Evolutionary conservation across 2,797 vertebrate genomes (phyloP).

Genomic region (Okamejei kenojei): DNA sequence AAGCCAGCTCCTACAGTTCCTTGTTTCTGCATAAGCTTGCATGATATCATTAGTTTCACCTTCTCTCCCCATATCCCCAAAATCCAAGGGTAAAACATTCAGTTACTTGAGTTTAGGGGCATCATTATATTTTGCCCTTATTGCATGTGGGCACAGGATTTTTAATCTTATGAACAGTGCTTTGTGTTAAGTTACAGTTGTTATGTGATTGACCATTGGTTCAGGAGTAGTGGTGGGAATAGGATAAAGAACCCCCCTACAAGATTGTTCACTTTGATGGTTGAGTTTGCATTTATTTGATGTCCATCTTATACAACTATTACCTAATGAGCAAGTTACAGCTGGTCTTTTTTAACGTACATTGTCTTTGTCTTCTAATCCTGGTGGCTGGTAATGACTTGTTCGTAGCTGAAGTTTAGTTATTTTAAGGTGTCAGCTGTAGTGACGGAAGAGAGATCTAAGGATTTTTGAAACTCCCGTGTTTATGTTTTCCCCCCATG

Average conservation of each 20-base stretch:
- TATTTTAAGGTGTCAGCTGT: constrained; percentile 32
- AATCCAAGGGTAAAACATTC: background rate
- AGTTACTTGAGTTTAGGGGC: background rate
- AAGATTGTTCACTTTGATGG: too few species aligned
- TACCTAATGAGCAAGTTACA: constrained; percentile 8
- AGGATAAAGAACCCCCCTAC: too few species aligned
- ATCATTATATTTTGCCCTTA: background rate
- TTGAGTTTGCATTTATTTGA: too few species aligned
- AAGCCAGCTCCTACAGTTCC: too few species aligned
- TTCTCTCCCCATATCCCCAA: background rate
- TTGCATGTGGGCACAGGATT: background rate
- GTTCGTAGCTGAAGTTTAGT: background rate
- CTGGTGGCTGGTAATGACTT: constrained; percentile 30
- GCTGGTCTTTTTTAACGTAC: background rate
- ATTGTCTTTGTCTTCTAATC: background rate
- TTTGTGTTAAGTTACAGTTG: background rate
- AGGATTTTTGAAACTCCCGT: constrained; percentile 20
- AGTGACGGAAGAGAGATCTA: background rate
- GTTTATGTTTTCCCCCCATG: background rate
- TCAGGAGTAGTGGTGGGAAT: background rate
- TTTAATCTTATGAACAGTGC: background rate
- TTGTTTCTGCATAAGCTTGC: background rate
- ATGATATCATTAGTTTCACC: background rate
- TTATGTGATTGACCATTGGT: background rate
- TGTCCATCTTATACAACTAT: background rate